Evolutionary conservation across 92 coral and sea anemone genomes (phyloP), one percentile per base, ranked within the genome.

Genomic region (Parazoanthus darwini): DNA sequence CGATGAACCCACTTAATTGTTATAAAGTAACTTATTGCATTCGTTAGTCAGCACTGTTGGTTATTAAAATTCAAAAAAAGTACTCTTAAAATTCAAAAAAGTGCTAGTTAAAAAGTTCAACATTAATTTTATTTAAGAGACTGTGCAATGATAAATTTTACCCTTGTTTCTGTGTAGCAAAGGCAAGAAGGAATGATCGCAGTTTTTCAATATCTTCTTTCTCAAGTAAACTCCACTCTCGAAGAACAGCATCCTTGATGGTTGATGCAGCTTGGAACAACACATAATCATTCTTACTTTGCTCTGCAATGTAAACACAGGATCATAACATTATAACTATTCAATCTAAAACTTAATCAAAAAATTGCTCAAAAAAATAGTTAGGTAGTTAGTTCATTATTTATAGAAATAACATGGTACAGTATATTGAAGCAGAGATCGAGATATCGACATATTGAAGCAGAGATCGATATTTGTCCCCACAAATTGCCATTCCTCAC

Each of bases 241-340:
- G 90, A 22, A 97, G 91, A 42, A 97, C 86, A 25, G 99, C 98
- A 58, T 94, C 99, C 76, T 95, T 97, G 92, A 97, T 93, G 42
- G 99, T 89, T 33, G 99, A 91, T 8, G 98, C 97, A 67, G 98
- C 98, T 92, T 97, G 99, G 90, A 95, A 97, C 43, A 97, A 88
- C 82, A 97, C 98, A 90, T 97, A 97, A 78, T 97, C 98, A 92
- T 94, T 97, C 82, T 79, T 92, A 83, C 99, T 94, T 88, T 95
- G 96, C 26, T 97, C 99, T 97, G 86, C 29, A 63, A 35, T 68
- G 35, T 29, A 86, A 73, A 89, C 9, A 38, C 67, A 9, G 51
- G 29, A 29, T 18, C 46, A 25, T 9, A 6, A 68, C n/a, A 56
- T 1, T 39, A 29, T 29, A 29, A 29, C 4, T 29, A 56, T 37